phyloP scores from a whole-genome alignment of 1,140 invertebrate species.

The Probaryconus sp. region DNA sequence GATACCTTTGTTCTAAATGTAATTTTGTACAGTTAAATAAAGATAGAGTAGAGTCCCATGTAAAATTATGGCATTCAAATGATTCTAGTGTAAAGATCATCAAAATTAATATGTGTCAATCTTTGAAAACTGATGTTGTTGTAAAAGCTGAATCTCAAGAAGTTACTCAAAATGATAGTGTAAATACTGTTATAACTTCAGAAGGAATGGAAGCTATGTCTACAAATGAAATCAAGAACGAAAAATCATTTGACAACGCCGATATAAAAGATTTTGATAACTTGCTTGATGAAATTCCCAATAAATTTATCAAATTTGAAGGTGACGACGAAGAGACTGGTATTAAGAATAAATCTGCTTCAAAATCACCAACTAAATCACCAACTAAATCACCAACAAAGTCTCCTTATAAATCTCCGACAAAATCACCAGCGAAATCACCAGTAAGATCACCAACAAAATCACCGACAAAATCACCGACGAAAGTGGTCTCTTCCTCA shows the following conservation, averaged over 20 bases:
- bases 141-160: constrained; percentile 3
- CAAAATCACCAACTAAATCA: constrained; percentile 3
- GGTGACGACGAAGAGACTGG: constrained; percentile 15
- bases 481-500: too few species aligned
- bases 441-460: not conserved
- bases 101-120: constrained; percentile 78
- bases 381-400: constrained; percentile 10
- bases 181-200: too few species aligned
- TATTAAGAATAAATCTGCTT: not conserved
- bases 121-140: constrained; percentile 45
- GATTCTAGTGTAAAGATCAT: constrained; percentile 67
- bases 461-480: too few species aligned
- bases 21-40: constrained; percentile 83
- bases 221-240: constrained; percentile 1
- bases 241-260: constrained; percentile 13
- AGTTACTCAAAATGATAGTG: not conserved
- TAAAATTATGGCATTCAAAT: constrained; percentile 78
- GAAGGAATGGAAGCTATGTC: constrained; percentile 14
- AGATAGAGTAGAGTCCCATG: constrained; percentile 80
- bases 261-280: constrained; percentile 47
- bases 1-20: constrained; percentile 83
- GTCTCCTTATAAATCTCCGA: not conserved
- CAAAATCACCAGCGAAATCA: constrained; percentile 7
- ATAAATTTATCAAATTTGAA: constrained; percentile 47
- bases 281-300: constrained; percentile 27